Evolutionary conservation across 2,113 vertebrate genomes (phyloP), one percentile per base, ranked within the genome.

Genomic region (Calypte anna): DNA sequence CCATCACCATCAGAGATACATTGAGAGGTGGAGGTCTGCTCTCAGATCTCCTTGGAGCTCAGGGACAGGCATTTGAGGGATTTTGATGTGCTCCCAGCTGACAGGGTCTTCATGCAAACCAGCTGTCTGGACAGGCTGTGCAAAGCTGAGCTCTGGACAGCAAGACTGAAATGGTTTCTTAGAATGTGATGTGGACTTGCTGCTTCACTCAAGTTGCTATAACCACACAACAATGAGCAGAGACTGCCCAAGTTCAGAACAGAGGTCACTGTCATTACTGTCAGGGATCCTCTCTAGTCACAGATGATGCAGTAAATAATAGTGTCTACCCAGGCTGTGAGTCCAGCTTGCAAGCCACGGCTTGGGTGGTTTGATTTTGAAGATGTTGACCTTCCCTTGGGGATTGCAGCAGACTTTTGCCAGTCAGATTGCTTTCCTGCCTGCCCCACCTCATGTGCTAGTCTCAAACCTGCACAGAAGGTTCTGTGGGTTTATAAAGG

Each of bases 291-390:
- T 72, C 53, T 67, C 75, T 64, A 72, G 54, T 70, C 57, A 70
- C 1, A 10, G 55, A 63, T 2, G 5, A 38, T 21, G 18, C 63
- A 59, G 64, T 76, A 69, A 88, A 74, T 55, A 61, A 78, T 5
- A 81, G 51, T 1, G 6, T 46, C 33, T 43, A 78, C 38, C 51
- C 72, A 68, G 30, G 48, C 48, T 0, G 0, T 0, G 0, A 61
- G 54, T 54, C 30, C 82, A 63, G 38, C 22, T 11, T 0, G 2
- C 43, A 78, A 48, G 85, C 27, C 27, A 74, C 30, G 46, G 53
- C 11, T 27, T 36, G 5, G 2, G 10, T 51, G n/a, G 22, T 68
- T 46, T 59, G 54, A 44, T 59, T 58, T 84, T 54, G 58, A 88
- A 68, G 75, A 50, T 1, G 4, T 24, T 62, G 27, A n/a, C 6